These are phyloP conservation scores for Drosophila anomelani DNA, from an alignment of 2,888 invertebrate genomes.

Conservation along the genomic window DNA sequence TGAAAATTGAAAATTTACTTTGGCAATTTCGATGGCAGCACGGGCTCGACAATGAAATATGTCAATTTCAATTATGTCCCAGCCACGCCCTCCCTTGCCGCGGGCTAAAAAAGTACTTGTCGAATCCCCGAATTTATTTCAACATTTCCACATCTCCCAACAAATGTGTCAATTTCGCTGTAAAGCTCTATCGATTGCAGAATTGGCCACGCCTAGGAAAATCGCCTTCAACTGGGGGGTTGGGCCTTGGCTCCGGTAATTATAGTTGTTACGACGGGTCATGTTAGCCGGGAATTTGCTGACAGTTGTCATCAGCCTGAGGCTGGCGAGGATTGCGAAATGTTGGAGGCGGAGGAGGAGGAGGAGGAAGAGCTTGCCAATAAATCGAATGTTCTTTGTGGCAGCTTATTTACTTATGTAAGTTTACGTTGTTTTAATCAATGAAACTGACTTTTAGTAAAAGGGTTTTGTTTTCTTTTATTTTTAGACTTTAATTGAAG, in stretches of 20 bases:
- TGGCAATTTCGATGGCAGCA: constrained; percentile 69
- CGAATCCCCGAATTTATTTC: constrained; percentile 44
- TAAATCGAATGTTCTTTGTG: constrained; percentile 14
- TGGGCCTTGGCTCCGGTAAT: constrained; percentile 48
- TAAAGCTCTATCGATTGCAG: constrained; percentile 64
- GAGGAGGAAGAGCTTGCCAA: constrained; percentile 4
- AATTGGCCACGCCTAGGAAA: constrained; percentile 22
- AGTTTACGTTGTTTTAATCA: not conserved
- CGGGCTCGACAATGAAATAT: constrained; percentile 70
- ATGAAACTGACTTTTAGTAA: not conserved
- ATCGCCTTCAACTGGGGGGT: constrained; percentile 23
- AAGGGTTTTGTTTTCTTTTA: not conserved
- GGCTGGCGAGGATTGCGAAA: constrained; percentile 30
- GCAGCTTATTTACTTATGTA: constrained; percentile 3
- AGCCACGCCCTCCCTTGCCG: constrained; percentile 32
- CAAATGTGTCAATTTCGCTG: constrained; percentile 72
- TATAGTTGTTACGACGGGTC: constrained; percentile 55
- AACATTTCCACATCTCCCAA: constrained; percentile 44
- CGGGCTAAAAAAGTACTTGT: constrained; percentile 59
- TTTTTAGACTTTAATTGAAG: not conserved
- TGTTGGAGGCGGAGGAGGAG: not conserved
- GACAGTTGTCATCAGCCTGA: constrained; percentile 64
- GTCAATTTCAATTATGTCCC: constrained; percentile 73
- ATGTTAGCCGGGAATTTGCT: constrained; percentile 51
- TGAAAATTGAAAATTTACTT: constrained; percentile 79